A percentile compares a stretch with the other conserved stretches of the same genome.
Evolutionary conservation across 2,113 vertebrate genomes (phyloP).

Genomic region (Corythaeola cristata): DNA sequence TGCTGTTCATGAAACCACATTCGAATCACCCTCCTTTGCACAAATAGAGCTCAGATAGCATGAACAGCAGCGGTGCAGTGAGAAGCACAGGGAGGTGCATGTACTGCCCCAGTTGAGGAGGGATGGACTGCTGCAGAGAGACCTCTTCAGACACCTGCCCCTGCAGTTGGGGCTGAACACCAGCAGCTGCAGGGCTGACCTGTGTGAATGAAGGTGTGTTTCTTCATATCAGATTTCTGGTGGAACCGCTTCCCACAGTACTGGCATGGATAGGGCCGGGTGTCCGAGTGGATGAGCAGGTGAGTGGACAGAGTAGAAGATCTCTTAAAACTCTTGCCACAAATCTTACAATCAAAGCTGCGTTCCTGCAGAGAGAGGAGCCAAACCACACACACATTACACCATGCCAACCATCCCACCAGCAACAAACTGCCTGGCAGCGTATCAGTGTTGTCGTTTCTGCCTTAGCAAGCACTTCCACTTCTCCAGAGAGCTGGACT

Average conservation of each 20-base stretch:
- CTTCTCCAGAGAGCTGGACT: background rate
- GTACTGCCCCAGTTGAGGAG: background rate
- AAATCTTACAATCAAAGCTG: slow-evolving; percentile 99
- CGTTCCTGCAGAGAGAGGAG: slow-evolving; percentile 82
- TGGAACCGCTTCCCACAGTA: slow-evolving; percentile 98
- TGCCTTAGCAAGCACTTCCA: background rate
- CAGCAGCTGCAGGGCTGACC: slow-evolving; percentile 71
- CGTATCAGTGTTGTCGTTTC: background rate
- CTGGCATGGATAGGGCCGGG: slow-evolving; percentile 95
- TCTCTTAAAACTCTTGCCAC: slow-evolving; percentile 96
- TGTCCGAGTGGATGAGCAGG: slow-evolving; percentile 97
- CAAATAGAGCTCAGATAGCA: background rate
- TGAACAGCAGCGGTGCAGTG: background rate
- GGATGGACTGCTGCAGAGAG: background rate
- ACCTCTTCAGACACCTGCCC: background rate
- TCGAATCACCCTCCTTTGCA: background rate
- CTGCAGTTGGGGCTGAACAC: background rate
- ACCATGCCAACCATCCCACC: background rate
- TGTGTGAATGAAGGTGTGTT: slow-evolving; percentile 99
- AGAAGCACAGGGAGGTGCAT: background rate
- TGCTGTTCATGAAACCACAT: slow-evolving; percentile 16
- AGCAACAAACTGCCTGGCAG: background rate
- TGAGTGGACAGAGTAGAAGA: slow-evolving; percentile 97
- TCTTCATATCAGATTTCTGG: slow-evolving; percentile 99
- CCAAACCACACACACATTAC: background rate